These are phyloP conservation scores for Drosophila sordidula DNA, from an alignment of 2,888 invertebrate genomes.

Conservation along the genomic window DNA sequence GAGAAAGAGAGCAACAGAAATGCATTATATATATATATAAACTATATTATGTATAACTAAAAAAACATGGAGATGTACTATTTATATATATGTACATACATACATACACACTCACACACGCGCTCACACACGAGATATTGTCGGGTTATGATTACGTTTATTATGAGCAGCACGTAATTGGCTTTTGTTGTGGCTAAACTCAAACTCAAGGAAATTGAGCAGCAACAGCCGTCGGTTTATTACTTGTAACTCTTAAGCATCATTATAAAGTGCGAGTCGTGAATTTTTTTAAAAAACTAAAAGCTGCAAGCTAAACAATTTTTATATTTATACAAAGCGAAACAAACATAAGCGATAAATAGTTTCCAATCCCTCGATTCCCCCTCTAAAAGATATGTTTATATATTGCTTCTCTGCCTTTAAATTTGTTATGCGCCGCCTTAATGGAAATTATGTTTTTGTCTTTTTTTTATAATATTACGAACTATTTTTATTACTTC, in stretches of 20 bases:
- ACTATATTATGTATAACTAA: constrained; percentile 74
- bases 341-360: constrained; percentile 40
- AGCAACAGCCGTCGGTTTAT: constrained; percentile 41
- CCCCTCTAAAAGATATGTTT: not conserved
- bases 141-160: constrained; percentile 41
- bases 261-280: constrained; percentile 54
- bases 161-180: constrained; percentile 15
- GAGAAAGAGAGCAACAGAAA: constrained; percentile 54
- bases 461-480: constrained; percentile 28
- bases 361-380: constrained; percentile 41
- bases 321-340: constrained; percentile 68
- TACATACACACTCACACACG: constrained; percentile 30
- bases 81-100: constrained; percentile 62
- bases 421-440: constrained; percentile 41
- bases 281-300: constrained; percentile 59
- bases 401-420: constrained; percentile 38
- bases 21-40: constrained; percentile 69
- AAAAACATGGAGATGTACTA: constrained; percentile 56
- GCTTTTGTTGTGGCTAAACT: constrained; percentile 39
- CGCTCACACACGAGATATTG: constrained; percentile 30
- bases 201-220: constrained; percentile 38
- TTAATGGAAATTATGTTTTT: constrained; percentile 30
- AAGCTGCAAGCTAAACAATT: constrained; percentile 70
- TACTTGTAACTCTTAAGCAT: constrained; percentile 50
- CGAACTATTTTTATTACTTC: constrained; percentile 21